Conservation (phyloP, 2,113 vertebrate genomes). For the Solenodon paradoxus region DNA sequence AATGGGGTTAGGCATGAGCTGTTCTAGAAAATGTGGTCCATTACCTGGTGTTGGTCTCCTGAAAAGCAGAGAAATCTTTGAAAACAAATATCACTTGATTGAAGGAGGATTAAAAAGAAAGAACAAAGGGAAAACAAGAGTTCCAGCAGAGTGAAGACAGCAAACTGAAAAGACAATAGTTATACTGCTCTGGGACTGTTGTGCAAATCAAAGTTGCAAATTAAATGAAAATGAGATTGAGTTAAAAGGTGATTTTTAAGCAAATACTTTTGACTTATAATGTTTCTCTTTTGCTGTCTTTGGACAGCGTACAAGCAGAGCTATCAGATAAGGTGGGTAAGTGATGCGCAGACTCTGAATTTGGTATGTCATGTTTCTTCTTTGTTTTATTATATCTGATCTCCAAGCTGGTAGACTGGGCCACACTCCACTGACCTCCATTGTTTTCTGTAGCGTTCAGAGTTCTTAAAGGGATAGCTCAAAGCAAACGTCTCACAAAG, state of each 20-base stretch:
- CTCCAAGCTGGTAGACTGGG: neutral
- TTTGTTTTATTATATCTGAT: neutral
- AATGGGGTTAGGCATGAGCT: neutral
- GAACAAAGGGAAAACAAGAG: neutral
- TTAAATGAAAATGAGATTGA: slow-evolving; percentile 19
- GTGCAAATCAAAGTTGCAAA: neutral
- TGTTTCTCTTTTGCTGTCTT: slow-evolving; percentile 35
- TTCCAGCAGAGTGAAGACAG: neutral
- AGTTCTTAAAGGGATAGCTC: neutral
- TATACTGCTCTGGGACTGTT: neutral
- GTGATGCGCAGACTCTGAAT: neutral
- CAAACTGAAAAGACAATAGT: neutral
- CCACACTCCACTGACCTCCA: fast-evolving
- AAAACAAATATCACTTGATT: neutral
- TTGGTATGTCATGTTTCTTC: neutral
- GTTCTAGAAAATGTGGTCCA: neutral
- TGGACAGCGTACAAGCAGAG: slow-evolving; percentile 39
- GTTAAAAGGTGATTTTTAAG: slow-evolving; percentile 1
- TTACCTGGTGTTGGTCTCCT: neutral
- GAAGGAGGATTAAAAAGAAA: neutral
- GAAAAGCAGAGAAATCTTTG: neutral
- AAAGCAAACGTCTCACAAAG: neutral
- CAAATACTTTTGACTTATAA: slow-evolving; percentile 6
- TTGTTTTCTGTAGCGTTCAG: neutral
- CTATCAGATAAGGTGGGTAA: slow-evolving; percentile 31